phyloP scores from a whole-genome alignment of 2,888 invertebrate genomes.

The Epirrhoe tristata region DNA sequence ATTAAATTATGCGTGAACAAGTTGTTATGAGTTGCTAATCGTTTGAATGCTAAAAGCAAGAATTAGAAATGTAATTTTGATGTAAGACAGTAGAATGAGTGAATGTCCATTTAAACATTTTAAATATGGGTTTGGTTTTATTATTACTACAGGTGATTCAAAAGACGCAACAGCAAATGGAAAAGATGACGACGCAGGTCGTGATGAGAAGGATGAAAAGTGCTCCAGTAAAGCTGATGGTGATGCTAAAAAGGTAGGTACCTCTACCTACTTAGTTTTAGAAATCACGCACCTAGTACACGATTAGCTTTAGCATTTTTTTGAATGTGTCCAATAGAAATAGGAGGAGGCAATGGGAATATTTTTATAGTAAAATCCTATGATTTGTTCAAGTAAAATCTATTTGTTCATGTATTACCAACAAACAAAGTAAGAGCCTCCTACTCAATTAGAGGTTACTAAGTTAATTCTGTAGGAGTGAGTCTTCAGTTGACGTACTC shows the following conservation, averaged over 20 bases:
- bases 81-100: neutral
- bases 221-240: constrained; percentile 65
- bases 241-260: constrained; percentile 72
- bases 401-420: neutral
- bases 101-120: neutral
- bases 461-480: constrained; percentile 13
- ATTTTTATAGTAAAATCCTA: no score
- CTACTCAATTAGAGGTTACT: constrained; percentile 12
- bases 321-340: no score
- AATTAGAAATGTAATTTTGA: no score
- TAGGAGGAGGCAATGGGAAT: no score
- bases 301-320: no score
- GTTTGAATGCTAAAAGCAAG: neutral
- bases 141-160: constrained; percentile 63
- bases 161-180: constrained; percentile 80
- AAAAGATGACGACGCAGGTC: constrained; percentile 71
- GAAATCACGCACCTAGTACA: no score
- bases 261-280: neutral
- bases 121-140: constrained; percentile 26
- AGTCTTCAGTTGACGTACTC: neutral
- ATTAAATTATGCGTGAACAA: neutral
- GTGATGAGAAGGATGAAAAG: constrained; percentile 75
- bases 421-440: neutral
- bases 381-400: neutral
- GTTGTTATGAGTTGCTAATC: neutral